Conservation (phyloP, 2,113 vertebrate species). For the Dasypus novemcinctus region DNA sequence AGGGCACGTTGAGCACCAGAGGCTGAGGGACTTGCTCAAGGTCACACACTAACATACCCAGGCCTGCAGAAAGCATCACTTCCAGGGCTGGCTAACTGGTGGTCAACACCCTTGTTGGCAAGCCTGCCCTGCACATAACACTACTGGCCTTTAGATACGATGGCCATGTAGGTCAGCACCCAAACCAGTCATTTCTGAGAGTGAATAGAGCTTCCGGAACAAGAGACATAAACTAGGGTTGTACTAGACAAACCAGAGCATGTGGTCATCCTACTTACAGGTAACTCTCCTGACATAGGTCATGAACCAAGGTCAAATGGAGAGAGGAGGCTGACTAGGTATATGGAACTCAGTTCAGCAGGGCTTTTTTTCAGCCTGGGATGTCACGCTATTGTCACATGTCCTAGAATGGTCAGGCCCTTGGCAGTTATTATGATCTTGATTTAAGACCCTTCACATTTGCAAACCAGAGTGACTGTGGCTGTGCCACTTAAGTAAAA, state of each 20-base stretch:
- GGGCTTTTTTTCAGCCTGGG: not conserved
- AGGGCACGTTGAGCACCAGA: not conserved
- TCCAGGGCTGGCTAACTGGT: not conserved
- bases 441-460: not conserved
- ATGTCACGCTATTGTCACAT: not conserved
- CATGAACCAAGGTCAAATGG: not conserved
- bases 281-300: not conserved
- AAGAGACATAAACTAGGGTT: rapidly evolving
- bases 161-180: not conserved
- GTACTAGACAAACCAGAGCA: not conserved
- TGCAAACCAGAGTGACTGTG: not conserved
- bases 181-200: not conserved
- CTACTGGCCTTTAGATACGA: not conserved
- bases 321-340: not conserved
- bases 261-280: not conserved
- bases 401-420: not conserved
- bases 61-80: not conserved
- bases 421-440: not conserved
- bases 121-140: no score
- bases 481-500: not conserved
- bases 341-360: not conserved
- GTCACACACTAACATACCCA: not conserved
- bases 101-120: not conserved
- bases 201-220: not conserved
- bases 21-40: not conserved